Evolutionary conservation across 2,113 vertebrate genomes (phyloP).

Genomic region (Suncus etruscus): DNA sequence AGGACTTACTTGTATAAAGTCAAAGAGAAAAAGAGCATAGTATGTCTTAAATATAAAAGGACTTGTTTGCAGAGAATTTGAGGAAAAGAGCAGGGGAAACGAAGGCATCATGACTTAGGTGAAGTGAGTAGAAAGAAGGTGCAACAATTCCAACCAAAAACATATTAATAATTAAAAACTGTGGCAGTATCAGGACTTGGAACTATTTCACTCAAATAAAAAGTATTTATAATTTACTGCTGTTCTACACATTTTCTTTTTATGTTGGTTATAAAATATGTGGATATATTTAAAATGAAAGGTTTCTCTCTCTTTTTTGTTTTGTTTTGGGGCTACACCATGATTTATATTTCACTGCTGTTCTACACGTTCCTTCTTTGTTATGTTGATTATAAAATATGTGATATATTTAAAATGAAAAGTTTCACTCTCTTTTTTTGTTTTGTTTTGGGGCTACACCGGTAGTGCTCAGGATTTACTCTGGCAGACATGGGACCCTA

Average conservation of each 20-base stretch:
- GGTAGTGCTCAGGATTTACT: too few relatives aligned
- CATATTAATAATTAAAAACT: not conserved
- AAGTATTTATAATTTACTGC: constrained; percentile 16
- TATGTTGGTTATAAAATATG: constrained; percentile 13
- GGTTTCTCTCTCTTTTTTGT: too few relatives aligned
- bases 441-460: too few relatives aligned
- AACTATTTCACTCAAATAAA: constrained; percentile 16
- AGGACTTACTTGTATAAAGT: accelerated
- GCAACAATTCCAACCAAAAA: not conserved
- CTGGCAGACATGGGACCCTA: too few relatives aligned
- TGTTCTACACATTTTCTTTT: not conserved
- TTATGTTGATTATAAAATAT: too few relatives aligned
- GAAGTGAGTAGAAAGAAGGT: not conserved
- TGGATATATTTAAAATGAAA: not conserved
- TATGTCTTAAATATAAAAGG: not conserved
- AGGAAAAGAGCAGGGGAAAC: not conserved
- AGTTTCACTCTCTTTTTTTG: too few relatives aligned
- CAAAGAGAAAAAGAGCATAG: not conserved
- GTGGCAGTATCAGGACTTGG: not conserved
- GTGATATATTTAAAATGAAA: too few relatives aligned
- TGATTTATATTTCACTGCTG: too few relatives aligned
- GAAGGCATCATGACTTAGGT: not conserved
- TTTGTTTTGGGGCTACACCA: too few relatives aligned
- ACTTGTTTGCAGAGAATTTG: not conserved
- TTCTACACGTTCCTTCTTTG: too few relatives aligned